Conservation (phyloP, 2,888 invertebrate genomes). For the Melinaea menophilus region DNA sequence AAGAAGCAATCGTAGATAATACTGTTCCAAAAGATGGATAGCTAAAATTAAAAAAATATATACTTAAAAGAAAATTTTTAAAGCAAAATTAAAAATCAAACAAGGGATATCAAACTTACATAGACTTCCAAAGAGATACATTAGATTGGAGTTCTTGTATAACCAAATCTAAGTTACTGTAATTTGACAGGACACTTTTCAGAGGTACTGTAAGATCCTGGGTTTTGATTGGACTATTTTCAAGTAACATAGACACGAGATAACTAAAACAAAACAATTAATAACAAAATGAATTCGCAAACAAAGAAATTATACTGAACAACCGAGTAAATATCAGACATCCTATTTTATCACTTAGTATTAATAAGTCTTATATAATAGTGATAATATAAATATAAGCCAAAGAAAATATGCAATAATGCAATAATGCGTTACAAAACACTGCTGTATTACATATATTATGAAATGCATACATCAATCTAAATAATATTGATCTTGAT, state of each 20-base stretch:
- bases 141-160: conserved; percentile 70
- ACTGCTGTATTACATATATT: background rate
- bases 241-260: conserved; percentile 52
- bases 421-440: background rate
- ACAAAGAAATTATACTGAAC: no score
- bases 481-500: no score
- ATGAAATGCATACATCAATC: background rate
- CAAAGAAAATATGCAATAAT: no score
- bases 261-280: conserved; percentile 45
- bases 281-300: no score
- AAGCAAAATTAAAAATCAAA: background rate
- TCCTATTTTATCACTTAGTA: no score
- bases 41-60: conserved; percentile 40
- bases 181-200: conserved; percentile 69
- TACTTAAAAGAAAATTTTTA: background rate
- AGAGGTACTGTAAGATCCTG: conserved; percentile 69
- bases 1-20: conserved; percentile 47
- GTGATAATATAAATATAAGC: no score
- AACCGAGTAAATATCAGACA: no score
- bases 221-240: conserved; percentile 55
- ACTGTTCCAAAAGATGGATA: conserved; percentile 55
- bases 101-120: conserved; percentile 45
- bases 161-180: conserved; percentile 73
- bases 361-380: no score
- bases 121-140: conserved; percentile 51